Conservation (phyloP, 2,888 invertebrate species). For the Phalera bucephala region DNA sequence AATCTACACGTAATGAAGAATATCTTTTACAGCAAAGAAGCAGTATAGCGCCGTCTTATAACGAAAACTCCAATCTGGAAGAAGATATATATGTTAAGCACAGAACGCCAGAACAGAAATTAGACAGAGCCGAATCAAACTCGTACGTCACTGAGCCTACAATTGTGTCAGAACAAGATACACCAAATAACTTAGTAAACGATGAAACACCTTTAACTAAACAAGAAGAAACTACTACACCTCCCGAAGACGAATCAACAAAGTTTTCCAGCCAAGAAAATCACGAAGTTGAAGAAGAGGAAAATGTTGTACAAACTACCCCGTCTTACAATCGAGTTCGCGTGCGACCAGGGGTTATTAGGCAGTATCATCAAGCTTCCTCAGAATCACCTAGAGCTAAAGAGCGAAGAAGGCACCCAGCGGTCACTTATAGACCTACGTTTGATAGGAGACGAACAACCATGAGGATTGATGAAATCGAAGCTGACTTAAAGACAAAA, state of each 20-base stretch:
- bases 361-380: constrained; percentile 65
- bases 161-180: constrained; percentile 49
- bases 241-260: constrained; percentile 37
- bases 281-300: constrained; percentile 45
- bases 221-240: constrained; percentile 44
- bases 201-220: constrained; percentile 44
- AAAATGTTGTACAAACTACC: constrained; percentile 67
- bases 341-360: constrained; percentile 66
- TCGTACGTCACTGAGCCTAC: constrained; percentile 47
- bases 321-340: constrained; percentile 72
- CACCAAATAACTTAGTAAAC: constrained; percentile 41
- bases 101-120: constrained; percentile 45
- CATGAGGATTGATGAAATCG: constrained; percentile 79
- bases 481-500: constrained; percentile 76
- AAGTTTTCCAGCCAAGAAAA: constrained; percentile 38
- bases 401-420: constrained; percentile 55
- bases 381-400: constrained; percentile 60
- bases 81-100: constrained; percentile 45
- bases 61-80: constrained; percentile 44
- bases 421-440: constrained; percentile 74
- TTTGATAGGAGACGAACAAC: constrained; percentile 73
- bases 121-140: constrained; percentile 38
- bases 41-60: constrained; percentile 44
- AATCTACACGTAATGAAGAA: constrained; percentile 50
- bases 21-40: constrained; percentile 50